These are phyloP conservation scores for Pollenia griseotomentosa DNA, from an alignment of 2,888 invertebrate genomes.

Conservation along the genomic window DNA sequence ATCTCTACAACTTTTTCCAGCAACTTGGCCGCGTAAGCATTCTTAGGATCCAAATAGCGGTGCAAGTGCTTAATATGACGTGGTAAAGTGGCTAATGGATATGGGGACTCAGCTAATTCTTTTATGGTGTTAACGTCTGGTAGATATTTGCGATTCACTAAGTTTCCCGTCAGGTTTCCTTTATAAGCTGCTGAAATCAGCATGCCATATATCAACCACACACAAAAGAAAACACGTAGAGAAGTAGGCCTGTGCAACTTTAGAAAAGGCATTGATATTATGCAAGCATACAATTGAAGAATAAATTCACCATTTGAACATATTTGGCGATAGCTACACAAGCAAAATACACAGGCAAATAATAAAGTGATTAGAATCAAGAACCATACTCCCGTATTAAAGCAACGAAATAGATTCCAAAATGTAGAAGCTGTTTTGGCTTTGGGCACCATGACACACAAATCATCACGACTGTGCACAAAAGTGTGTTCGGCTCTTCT, in stretches of 20 bases:
- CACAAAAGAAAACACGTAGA: conserved; percentile 78
- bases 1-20: conserved; percentile 83
- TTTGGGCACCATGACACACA: conserved; percentile 86
- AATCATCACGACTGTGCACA: conserved; percentile 85
- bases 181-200: conserved; percentile 81
- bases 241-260: conserved; percentile 65
- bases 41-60: conserved; percentile 82
- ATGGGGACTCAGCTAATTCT: conserved; percentile 78
- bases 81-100: conserved; percentile 82
- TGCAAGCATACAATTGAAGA: conserved; percentile 77
- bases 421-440: conserved; percentile 85
- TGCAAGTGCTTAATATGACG: conserved; percentile 83
- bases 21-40: conserved; percentile 77
- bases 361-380: conserved; percentile 76
- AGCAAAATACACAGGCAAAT: conserved; percentile 77
- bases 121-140: conserved; percentile 81
- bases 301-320: conserved; percentile 60
- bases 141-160: conserved; percentile 80
- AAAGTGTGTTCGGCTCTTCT: conserved; percentile 85
- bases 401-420: conserved; percentile 83
- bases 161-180: conserved; percentile 82
- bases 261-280: conserved; percentile 77
- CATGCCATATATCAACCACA: conserved; percentile 82
- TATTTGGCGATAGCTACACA: conserved; percentile 66
- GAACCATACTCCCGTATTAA: conserved; percentile 80